Evolutionary conservation across 2,797 vertebrate genomes (phyloP).

Genomic region (Poeciliopsis paucimaculata): DNA sequence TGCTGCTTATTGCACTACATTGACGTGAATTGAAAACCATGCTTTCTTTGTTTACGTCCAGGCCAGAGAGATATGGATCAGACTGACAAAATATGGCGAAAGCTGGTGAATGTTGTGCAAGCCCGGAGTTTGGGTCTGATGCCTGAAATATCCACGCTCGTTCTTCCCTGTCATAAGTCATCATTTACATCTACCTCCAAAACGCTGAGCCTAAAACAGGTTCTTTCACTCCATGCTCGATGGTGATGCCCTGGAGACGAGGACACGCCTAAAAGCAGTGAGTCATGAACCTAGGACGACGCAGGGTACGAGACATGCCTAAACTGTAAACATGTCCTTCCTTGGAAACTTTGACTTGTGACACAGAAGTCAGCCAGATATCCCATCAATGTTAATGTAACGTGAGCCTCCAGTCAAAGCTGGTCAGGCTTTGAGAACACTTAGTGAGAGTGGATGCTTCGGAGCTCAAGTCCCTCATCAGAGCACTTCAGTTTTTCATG

Average conservation of each 20-base stretch:
- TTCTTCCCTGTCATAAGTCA: constrained; percentile 54
- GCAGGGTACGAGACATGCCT: constrained; percentile 9
- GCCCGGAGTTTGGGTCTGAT: constrained; percentile 25
- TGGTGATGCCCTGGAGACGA: constrained; percentile 57
- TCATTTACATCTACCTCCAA: constrained; percentile 24
- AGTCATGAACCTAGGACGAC: constrained; percentile 47
- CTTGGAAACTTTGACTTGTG: constrained; percentile 6
- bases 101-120: constrained; percentile 13
- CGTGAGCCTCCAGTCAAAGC: background rate
- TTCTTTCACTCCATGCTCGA: constrained; percentile 62
- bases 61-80: constrained; percentile 18
- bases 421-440: constrained; percentile 12
- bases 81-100: constrained; percentile 10
- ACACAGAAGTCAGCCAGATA: background rate
- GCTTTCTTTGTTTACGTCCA: constrained; percentile 12
- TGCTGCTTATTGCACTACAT: constrained; percentile 35
- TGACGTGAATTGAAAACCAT: background rate
- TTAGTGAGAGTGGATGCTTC: constrained; percentile 17
- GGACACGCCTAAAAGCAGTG: constrained; percentile 63
- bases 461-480: constrained; percentile 4
- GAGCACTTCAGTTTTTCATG: background rate
- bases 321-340: constrained; percentile 31
- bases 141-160: constrained; percentile 26
- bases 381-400: constrained; percentile 11
- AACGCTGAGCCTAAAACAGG: constrained; percentile 58